phyloP scores from a whole-genome alignment of 2,113 vertebrate species.

The Sus scrofa region T2T-Sscrofa CM000816.6:86809501-86810000 shows the following conservation, averaged over 20 bases:
- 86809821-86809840: not conserved
- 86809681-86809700: slow-evolving; percentile 27
- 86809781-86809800: not conserved
- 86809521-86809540: not conserved
- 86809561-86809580: not conserved
- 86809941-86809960: slow-evolving; percentile 53
- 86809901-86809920: accelerated
- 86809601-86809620: not conserved
- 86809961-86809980: not conserved
- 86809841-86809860: not conserved
- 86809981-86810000: not conserved
- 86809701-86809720: not conserved
- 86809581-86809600: not conserved
- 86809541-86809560: accelerated
- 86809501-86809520: not conserved
- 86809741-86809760: not conserved
- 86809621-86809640: not conserved
- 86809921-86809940: not conserved
- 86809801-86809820: not conserved
- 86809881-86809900: accelerated
- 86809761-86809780: not conserved
- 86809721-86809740: not conserved
- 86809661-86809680: not conserved
- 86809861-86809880: not conserved
- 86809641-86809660: not conserved